Evolutionary conservation across 2,113 vertebrate genomes (phyloP), one percentile per base, ranked within the genome.

Genomic region (Pavo muticus): DNA sequence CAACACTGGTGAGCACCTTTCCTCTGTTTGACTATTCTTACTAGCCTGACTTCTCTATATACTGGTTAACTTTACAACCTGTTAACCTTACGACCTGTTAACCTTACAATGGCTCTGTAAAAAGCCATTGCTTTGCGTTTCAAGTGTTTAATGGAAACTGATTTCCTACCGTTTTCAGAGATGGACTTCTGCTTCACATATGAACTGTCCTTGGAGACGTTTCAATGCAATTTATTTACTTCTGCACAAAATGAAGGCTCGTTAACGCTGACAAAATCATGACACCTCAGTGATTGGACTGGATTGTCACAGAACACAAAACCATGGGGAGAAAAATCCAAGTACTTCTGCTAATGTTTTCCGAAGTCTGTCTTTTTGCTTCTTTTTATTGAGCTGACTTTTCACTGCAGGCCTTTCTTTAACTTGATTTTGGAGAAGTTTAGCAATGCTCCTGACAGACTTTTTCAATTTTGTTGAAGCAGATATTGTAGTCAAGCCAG

Each of bases 351-450:
- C 76, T 96, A 92, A 92, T 77, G 63, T 84, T 88, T 96, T 54
- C 73, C 61, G 60, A 90, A 90, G 47, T 85, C 68, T 52, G 45
- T 80, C 29, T 61, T 85, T 83, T 76, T 73, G 23, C 50, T 88
- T 57, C 76, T 65, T 74, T 91, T 84, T 77, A 52, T 88, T 88
- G 64, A 93, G 92, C 85, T 88, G 88, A 91, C 92, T 96, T 96
- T 94, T 95, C 88, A 93, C 92, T 96, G 95, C 95, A 96, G 88
- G 71, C 76, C 86, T 94, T 96, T 93, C 81, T 89, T 96, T 96
- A 88, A 95, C 92, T 96, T 94, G 67, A 87, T 89, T 92, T 92
- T 89, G 84, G 67, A 71, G 86, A 64, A 64, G 32, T 84, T 92
- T 63, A 93, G 91, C 74, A 71, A 54, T 2, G 0, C 91, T 95